Base-by-base conservation (phyloP, 1,140 invertebrate genomes). In the Sycophila sp. region DNA sequence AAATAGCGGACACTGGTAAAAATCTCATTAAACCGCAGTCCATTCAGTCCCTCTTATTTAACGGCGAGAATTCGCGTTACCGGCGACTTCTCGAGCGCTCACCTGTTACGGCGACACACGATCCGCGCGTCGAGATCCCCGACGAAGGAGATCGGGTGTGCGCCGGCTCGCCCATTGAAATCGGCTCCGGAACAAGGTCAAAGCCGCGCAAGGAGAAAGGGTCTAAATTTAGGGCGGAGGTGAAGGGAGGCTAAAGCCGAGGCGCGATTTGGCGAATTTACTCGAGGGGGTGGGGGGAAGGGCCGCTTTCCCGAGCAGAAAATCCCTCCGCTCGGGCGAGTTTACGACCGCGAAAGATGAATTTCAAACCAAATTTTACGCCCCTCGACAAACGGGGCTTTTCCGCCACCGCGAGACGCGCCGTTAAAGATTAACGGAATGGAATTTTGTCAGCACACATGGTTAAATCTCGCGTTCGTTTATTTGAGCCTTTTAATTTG, bases 91-190 rank as follows among this genome's bases (percentile, higher is more conserved):
- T n/a, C n/a, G n/a, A n/a, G n/a, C 55, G 36, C 36, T 58, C 55
- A 58, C 55, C 55, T 58, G 55, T 58, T 58, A 58, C 7, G 6
- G 4, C n/a, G 45, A 13, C 45, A n/a, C 45, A 7, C 45, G 13
- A n/a, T 3, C 45, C 4, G n/a, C 4, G 4, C 2, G 17, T 17
- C 19, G n/a, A 22, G 45, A 47, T 8, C 15, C 17, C 45, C 45
- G 45, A 17, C n/a, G 24, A 47, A 53, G 24, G n/a, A 1, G 51
- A 13, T n/a, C 26, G 19, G 28, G 22, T 19, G 53, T 15, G 32
- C 34, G 32, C 32, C n/a, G n/a, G n/a, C 28, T 53, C 17, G n/a
- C 17, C 53, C 53, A 19, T 56, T 56, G 5, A 56, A 70, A 28
- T 38, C 24, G 47, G 28, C 17, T 42, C 36, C 11, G 22, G 17